These are phyloP conservation scores for Vulpes lagopus DNA, from an alignment of 2,113 vertebrate species.

Conservation along the genomic window DNA sequence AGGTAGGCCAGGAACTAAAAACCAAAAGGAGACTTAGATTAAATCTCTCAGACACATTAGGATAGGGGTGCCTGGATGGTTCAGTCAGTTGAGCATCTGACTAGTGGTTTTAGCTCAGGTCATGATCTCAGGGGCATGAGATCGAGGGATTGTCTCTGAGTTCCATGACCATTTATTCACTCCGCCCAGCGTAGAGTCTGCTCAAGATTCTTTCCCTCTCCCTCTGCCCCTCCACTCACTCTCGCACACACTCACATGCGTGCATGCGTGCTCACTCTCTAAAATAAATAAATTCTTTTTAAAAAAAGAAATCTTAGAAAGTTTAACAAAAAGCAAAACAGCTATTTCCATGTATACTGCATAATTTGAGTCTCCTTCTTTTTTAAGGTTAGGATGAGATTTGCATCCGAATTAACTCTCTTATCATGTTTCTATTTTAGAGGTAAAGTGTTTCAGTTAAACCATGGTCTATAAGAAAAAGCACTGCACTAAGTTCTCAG, in stretches of 20 bases:
- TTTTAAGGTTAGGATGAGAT: neutral
- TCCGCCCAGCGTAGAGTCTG: neutral
- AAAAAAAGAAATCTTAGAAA: neutral
- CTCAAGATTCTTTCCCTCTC: neutral
- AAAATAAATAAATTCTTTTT: neutral
- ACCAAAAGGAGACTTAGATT: neutral
- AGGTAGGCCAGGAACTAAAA: neutral
- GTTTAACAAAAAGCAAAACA: conserved; percentile 12
- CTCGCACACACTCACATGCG: neutral
- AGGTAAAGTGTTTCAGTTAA: conserved; percentile 22
- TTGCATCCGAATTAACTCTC: neutral
- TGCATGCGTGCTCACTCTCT: too few species aligned
- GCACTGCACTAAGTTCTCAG: neutral
- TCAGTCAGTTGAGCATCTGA: neutral
- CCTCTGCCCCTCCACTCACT: neutral
- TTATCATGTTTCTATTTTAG: neutral
- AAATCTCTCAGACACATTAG: conserved; percentile 26
- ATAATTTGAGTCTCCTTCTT: conserved; percentile 21
- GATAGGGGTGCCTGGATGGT: neutral
- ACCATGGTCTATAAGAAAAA: neutral
- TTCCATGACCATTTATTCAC: neutral
- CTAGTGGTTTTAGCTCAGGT: neutral
- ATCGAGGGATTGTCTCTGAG: neutral
- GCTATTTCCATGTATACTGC: neutral
- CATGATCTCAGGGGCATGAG: neutral